Percentiles rank a stretch among this genome's conserved stretches.
These are phyloP conservation scores for Netelia inedita DNA, from an alignment of 2,888 invertebrate species.

Conservation along the genomic window DNA sequence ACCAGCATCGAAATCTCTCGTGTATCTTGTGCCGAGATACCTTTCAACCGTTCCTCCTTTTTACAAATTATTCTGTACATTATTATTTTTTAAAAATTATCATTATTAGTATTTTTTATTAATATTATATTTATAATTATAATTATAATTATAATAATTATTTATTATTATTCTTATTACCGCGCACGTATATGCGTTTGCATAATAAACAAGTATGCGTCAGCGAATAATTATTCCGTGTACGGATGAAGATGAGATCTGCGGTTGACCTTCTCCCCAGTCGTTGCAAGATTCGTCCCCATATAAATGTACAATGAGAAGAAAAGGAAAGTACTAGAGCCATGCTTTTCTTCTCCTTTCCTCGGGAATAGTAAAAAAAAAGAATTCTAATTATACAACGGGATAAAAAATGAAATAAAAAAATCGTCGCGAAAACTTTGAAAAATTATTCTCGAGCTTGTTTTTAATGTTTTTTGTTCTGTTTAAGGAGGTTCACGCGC, in stretches of 20 bases:
- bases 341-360: slow-evolving; percentile 1
- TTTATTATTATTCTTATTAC: slow-evolving; percentile 6
- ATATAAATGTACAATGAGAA: slow-evolving; percentile 10
- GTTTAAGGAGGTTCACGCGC: neutral
- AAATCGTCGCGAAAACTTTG: neutral
- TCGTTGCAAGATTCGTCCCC: slow-evolving; percentile 30
- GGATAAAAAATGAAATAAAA: neutral
- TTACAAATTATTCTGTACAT: neutral
- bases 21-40: neutral
- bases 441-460: neutral
- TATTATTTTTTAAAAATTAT: neutral
- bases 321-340: slow-evolving; percentile 15
- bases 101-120: neutral
- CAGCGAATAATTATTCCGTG: slow-evolving; percentile 48
- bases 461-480: neutral
- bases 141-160: neutral
- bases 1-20: slow-evolving; percentile 62
- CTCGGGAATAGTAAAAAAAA: slow-evolving; percentile 16
- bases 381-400: neutral
- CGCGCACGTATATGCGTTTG: slow-evolving; percentile 10
- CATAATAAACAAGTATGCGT: slow-evolving; percentile 51
- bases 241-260: slow-evolving; percentile 51
- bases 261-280: slow-evolving; percentile 40
- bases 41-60: neutral
- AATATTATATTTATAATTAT: neutral